Conservation (phyloP, 2,113 vertebrate species). For the Scopus umbretta region DNA sequence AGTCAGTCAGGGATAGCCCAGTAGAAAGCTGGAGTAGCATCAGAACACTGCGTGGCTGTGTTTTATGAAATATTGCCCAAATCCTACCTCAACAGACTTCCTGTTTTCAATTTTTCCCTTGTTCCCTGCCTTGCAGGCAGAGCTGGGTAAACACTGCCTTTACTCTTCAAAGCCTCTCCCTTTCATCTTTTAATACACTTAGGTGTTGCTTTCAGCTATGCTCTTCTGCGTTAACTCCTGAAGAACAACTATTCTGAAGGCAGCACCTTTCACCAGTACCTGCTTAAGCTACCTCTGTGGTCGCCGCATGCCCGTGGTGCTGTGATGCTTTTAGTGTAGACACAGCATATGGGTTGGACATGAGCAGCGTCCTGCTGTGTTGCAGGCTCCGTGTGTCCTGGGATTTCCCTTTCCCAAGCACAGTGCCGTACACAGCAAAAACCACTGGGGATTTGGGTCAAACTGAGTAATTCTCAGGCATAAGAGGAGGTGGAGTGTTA, state of each 20-base stretch:
- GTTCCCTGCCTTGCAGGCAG: neutral
- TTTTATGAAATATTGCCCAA: neutral
- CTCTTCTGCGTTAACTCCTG: neutral
- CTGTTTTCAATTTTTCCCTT: neutral
- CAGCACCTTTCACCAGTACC: neutral
- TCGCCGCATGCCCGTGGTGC: accelerated
- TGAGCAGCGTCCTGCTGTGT: neutral
- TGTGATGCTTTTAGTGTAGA: accelerated
- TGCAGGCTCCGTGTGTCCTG: accelerated
- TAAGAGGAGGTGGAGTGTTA: neutral
- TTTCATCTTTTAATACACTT: neutral
- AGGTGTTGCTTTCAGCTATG: neutral
- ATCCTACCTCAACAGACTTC: neutral
- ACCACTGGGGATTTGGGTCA: neutral
- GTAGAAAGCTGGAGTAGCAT: neutral
- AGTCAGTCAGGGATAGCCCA: neutral
- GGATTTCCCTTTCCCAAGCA: neutral
- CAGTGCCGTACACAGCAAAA: neutral
- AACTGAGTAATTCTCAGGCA: neutral
- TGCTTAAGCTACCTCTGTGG: neutral
- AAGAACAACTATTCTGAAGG: neutral
- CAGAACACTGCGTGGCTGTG: neutral
- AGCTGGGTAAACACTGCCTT: neutral
- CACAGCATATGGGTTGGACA: accelerated
- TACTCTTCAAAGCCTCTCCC: neutral